Base-by-base conservation (phyloP, 1,140 invertebrate species). In the Drosophila bipectinata region DNA sequence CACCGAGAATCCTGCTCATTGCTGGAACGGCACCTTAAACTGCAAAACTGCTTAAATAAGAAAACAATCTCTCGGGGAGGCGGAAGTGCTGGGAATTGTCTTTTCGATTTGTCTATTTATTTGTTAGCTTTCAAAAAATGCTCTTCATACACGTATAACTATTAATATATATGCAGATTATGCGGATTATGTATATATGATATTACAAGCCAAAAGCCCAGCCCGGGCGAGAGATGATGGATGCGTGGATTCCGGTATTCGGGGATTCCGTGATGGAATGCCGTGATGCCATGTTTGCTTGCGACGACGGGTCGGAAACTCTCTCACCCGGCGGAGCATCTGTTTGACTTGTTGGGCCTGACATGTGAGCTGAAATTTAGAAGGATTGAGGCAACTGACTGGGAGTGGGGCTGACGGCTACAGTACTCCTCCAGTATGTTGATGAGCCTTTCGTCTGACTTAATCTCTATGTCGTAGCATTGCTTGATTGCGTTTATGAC, bases 101-200 rank as follows among this genome's bases (percentile, higher is more conserved):
- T 69, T 68, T 69, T 69, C 52, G 52, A 69, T 57, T 69, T 69
- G 63, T 69, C 63, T 69, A 69, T 69, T 69, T 69, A 69, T 69
- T 69, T 69, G 63, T 69, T 69, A 30, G 63, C 15, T 69, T 68
- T 39, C 66, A 69, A 69, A 69, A 69, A 69, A 49, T 54, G 32
- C 64, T 68, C 44, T 68, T 69, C 63, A 48, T 68, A 69, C 66
- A 69, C 15, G 41, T 15, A 68, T 44, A 68, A 69, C 66, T 69
- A 69, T 69, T 69, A 69, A 69, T 69, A 69, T 47, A 53, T 53
- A 69, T 69, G 63, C 63, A 69, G 63, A 69, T 69, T 69, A 69
- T 69, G 63, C 66, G 66, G 64, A 69, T 69, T 69, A 69, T 69
- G 66, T 49, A 24, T 69, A 32, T 57, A 26, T 57, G 66, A 69